Base-by-base conservation (phyloP, 2,888 invertebrate genomes). In the Merodon equestris region DNA sequence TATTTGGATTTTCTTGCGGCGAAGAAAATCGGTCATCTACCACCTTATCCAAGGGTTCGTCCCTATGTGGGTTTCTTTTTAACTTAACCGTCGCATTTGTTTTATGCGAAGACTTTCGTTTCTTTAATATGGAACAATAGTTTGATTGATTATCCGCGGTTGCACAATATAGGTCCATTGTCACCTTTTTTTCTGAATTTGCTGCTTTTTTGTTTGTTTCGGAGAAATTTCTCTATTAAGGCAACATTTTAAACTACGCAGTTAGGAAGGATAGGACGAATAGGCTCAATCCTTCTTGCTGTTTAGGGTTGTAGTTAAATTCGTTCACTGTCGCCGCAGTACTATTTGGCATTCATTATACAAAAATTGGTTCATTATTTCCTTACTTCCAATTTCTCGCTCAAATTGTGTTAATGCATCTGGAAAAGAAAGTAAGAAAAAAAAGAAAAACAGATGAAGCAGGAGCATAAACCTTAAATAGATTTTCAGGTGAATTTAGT, bases 41-140 rank as follows among this genome's bases (percentile, higher is more conserved):
- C 14, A 54, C 42, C 36, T 19, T 12, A 54, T 27, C 54, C 40
- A 17, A 19, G 17, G 42, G 27, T 17, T 67, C 61, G 7, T 42
- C 14, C 45, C 40, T 54, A 5, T 17, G 5, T 3, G 48, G 67
- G 42, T 72, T 34, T 18, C 77, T 40, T 68, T 77, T 79, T 79
- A 79, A 79, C 54, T 79, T 79, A 5, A 70, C 73, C 9, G 74
- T 73, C 19, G 70, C 58, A 60, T 70, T 79, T 51, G 64, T 54
- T 60, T 74, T 79, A 34, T 70, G 58, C 34, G 73, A 56, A 60
- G 60, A 79, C 63, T 79, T 79, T 79, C 79, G 57, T 70, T 79
- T 79, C 27, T 64, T 79, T 44, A 79, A 50, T 50, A 70, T 60
- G 7, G 64, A 74, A 67, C 67, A 72, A 48, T 72, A 68, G 34